phyloP scores from a whole-genome alignment of 2,797 vertebrate genomes.

The Mormyrus hasselquistii region DNA sequence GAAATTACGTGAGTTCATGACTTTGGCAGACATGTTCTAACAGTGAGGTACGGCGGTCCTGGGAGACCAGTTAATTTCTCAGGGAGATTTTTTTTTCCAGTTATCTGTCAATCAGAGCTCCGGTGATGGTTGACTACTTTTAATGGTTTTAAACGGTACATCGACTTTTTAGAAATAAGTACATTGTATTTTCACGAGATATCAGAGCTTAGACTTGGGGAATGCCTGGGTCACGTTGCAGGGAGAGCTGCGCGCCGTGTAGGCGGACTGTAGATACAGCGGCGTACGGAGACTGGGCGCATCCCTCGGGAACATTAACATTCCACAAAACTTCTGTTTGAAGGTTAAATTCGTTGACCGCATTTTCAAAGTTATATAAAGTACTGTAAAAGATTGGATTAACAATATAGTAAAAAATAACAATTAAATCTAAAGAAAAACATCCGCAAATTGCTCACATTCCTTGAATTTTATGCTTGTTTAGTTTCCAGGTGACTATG shows the following conservation, averaged over 20 bases:
- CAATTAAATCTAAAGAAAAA: neutral
- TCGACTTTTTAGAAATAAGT: neutral
- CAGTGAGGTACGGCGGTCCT: neutral
- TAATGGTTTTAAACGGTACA: neutral
- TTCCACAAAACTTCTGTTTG: neutral
- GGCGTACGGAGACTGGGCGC: neutral
- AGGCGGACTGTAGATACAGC: neutral
- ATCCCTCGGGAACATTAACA: neutral
- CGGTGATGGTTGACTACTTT: constrained; percentile 1
- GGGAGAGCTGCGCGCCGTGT: neutral
- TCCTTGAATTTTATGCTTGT: neutral
- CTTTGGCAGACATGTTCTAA: neutral
- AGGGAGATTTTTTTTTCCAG: constrained; percentile 18
- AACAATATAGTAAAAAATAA: neutral
- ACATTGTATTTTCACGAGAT: neutral
- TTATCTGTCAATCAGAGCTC: neutral
- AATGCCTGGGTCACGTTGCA: neutral
- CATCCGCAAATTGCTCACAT: neutral
- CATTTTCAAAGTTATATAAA: neutral
- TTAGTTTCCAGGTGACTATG: neutral
- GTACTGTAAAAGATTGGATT: neutral
- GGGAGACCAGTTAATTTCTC: neutral
- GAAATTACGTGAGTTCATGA: neutral
- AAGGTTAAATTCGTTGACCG: neutral
- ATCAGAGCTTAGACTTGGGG: neutral